Conservation (phyloP, 2,113 vertebrate genomes). For the Colinus virginianus region DNA sequence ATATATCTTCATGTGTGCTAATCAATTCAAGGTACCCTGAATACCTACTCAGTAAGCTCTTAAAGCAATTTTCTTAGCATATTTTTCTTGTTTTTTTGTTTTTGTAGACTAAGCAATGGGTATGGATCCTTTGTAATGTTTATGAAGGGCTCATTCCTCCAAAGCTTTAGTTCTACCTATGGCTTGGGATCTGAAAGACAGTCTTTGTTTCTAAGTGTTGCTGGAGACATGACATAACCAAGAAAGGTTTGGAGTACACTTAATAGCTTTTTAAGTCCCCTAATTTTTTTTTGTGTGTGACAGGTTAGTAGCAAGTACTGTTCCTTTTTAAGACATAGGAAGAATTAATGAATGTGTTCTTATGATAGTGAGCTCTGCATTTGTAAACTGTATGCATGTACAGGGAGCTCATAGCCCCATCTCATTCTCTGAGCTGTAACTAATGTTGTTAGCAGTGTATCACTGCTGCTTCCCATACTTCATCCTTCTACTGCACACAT, state of each 20-base stretch:
- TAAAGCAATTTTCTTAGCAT: neutral
- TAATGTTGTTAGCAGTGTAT: neutral
- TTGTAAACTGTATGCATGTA: neutral
- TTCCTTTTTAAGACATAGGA: neutral
- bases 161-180: neutral
- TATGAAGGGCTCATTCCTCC: neutral
- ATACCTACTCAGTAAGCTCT: neutral
- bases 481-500: neutral
- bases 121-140: neutral
- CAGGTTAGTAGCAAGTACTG: too few relatives aligned
- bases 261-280: neutral
- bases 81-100: neutral
- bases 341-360: neutral
- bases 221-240: neutral
- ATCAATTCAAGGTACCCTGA: neutral
- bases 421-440: neutral
- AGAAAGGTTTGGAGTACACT: neutral
- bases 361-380: neutral
- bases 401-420: neutral
- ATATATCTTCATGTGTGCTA: neutral
- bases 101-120: neutral
- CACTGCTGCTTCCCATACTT: neutral
- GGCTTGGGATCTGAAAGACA: neutral
- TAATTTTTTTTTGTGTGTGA: too few relatives aligned
- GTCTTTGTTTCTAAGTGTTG: neutral